phyloP scores from a whole-genome alignment of 2,888 invertebrate genomes.

The Leptura quadrifasciata region DNA sequence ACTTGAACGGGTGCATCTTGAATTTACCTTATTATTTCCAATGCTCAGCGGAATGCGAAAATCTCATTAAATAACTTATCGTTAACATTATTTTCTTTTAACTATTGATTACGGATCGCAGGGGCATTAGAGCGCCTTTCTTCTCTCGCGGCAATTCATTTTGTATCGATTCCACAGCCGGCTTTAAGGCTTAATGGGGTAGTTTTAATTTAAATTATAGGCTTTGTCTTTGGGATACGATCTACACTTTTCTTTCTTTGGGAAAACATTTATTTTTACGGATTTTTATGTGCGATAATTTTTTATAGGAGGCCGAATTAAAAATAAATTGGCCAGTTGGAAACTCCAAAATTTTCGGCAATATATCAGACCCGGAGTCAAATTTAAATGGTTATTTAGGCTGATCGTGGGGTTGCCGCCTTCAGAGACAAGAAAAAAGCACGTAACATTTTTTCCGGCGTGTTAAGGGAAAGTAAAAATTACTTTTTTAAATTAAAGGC shows the following conservation, averaged over 20 bases:
- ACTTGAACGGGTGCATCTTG: slow-evolving; percentile 40
- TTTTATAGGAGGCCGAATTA: slow-evolving; percentile 27
- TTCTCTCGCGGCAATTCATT: slow-evolving; percentile 35
- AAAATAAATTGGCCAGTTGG: slow-evolving; percentile 33
- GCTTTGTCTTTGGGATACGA: slow-evolving; percentile 51
- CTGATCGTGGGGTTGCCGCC: slow-evolving; percentile 8
- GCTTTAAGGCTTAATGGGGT: slow-evolving; percentile 44
- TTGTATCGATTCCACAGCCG: slow-evolving; percentile 27
- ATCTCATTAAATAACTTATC: slow-evolving; percentile 49
- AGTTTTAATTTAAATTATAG: slow-evolving; percentile 59
- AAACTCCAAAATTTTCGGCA: slow-evolving; percentile 9
- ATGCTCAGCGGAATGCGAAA: slow-evolving; percentile 43
- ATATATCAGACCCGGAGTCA: slow-evolving; percentile 28
- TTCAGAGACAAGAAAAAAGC: slow-evolving; percentile 19
- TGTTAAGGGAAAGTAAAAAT: neutral
- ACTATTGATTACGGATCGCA: slow-evolving; percentile 44
- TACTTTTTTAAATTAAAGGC: neutral
- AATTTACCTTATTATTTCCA: slow-evolving; percentile 50
- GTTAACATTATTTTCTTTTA: slow-evolving; percentile 45
- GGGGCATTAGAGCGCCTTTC: slow-evolving; percentile 28
- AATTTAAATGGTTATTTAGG: slow-evolving; percentile 31
- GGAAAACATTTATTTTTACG: slow-evolving; percentile 38
- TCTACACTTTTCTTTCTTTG: slow-evolving; percentile 51
- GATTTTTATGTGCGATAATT: slow-evolving; percentile 40
- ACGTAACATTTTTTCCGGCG: slow-evolving; percentile 12